Conservation (phyloP, 2,888 invertebrate genomes). For the Acrocera orbiculus region DNA sequence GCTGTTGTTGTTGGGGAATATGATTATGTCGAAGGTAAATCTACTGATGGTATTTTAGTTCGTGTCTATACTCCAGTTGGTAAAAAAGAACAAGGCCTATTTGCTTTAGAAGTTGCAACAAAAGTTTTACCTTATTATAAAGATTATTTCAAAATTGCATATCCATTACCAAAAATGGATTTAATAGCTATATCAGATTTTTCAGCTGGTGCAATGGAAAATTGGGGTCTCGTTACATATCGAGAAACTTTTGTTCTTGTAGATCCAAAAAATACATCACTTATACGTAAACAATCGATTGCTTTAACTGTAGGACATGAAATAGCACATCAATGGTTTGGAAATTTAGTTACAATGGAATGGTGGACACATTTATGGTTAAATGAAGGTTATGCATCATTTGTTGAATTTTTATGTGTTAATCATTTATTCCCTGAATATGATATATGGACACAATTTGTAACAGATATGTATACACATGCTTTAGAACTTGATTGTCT, state of each 20-base stretch:
- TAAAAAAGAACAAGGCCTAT: conserved; percentile 79
- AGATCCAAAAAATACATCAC: conserved; percentile 78
- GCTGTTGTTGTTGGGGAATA: conserved; percentile 91
- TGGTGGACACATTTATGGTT: conserved; percentile 97
- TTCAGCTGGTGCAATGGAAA: conserved; percentile 93
- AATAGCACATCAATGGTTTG: conserved; percentile 96
- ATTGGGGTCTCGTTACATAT: conserved; percentile 91
- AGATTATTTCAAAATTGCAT: conserved; percentile 85
- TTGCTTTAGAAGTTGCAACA: conserved; percentile 83
- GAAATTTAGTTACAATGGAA: conserved; percentile 94
- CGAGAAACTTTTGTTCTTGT: conserved; percentile 81
- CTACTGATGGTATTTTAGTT: conserved; percentile 64
- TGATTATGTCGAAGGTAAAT: conserved; percentile 74
- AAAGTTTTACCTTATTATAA: conserved; percentile 87
- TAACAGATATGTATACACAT: conserved; percentile 68
- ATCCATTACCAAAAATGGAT: conserved; percentile 92
- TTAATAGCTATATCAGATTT: conserved; percentile 93
- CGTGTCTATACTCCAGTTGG: conserved; percentile 76
- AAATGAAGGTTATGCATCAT: conserved; percentile 92
- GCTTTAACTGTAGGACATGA: conserved; percentile 85
- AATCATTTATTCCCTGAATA: conserved; percentile 86
- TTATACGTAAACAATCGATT: conserved; percentile 66
- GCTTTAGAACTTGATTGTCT: conserved; percentile 76
- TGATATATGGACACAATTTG: conserved; percentile 94
- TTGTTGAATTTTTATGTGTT: conserved; percentile 88